These are phyloP conservation scores for Mirounga angustirostris DNA, from an alignment of 2,113 vertebrate genomes.

Conservation along the genomic window DNA sequence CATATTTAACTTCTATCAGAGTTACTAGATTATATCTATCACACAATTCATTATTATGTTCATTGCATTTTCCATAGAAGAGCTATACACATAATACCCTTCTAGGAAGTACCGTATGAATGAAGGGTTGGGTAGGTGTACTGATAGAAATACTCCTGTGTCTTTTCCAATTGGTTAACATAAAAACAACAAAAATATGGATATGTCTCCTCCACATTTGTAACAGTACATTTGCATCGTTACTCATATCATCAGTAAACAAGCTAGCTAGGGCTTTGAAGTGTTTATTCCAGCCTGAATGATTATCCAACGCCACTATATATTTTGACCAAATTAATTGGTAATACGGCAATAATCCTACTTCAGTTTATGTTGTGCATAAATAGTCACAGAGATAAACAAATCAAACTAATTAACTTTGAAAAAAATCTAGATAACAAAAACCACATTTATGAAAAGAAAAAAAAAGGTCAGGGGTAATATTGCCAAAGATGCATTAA, in stretches of 20 bases:
- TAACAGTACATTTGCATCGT: neutral
- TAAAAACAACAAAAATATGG: neutral
- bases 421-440: constrained; percentile 16
- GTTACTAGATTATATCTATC: neutral
- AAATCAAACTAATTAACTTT: constrained; percentile 39
- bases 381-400: constrained; percentile 38
- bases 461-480: neutral
- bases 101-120: neutral
- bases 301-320: neutral
- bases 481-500: neutral
- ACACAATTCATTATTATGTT: neutral
- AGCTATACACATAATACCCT: neutral
- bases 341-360: neutral
- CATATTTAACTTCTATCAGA: neutral
- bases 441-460: neutral
- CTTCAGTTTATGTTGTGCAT: constrained; percentile 52
- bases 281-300: neutral
- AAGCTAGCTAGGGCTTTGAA: neutral
- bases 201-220: neutral
- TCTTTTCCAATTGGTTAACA: neutral
- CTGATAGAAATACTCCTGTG: neutral
- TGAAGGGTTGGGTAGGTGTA: neutral
- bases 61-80: neutral
- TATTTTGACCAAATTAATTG: neutral
- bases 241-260: neutral